A percentile compares a stretch with the other conserved stretches of the same genome.
phyloP scores from a whole-genome alignment of 2,797 vertebrate species.

The Mus caroli region DNA sequence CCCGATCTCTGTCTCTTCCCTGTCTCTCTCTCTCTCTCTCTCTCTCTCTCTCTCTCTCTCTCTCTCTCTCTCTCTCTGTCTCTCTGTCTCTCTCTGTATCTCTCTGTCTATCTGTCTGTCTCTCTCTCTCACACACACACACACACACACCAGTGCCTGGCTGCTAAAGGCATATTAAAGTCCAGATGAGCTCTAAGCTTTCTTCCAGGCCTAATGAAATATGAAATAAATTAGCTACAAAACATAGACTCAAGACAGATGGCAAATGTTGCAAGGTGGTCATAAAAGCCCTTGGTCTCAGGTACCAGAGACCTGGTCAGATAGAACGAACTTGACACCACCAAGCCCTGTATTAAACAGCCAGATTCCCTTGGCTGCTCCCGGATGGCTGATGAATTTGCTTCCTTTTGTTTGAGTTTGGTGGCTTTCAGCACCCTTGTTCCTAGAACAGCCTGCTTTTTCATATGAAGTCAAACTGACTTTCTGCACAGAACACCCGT shows the following conservation, averaged over 20 bases:
- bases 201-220: conserved; percentile 38
- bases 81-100: neutral
- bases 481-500: conserved; percentile 51
- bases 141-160: neutral
- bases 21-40: neutral
- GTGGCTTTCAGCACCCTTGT: neutral
- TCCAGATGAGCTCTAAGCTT: conserved; percentile 28
- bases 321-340: conserved; percentile 41
- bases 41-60: neutral
- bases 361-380: conserved; percentile 64
- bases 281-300: conserved; percentile 62
- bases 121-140: neutral
- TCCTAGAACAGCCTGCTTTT: neutral
- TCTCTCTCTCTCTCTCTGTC: neutral
- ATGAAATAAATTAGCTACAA: conserved; percentile 70
- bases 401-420: conserved; percentile 7
- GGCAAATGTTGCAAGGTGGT: conserved; percentile 52
- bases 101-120: neutral
- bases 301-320: conserved; percentile 57
- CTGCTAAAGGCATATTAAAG: neutral
- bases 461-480: conserved; percentile 22
- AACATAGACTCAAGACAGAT: conserved; percentile 54
- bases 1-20: neutral
- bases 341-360: conserved; percentile 53
- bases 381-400: conserved; percentile 30